phyloP scores from a whole-genome alignment of 2,113 vertebrate species.

The Phasianus colchicus region DNA sequence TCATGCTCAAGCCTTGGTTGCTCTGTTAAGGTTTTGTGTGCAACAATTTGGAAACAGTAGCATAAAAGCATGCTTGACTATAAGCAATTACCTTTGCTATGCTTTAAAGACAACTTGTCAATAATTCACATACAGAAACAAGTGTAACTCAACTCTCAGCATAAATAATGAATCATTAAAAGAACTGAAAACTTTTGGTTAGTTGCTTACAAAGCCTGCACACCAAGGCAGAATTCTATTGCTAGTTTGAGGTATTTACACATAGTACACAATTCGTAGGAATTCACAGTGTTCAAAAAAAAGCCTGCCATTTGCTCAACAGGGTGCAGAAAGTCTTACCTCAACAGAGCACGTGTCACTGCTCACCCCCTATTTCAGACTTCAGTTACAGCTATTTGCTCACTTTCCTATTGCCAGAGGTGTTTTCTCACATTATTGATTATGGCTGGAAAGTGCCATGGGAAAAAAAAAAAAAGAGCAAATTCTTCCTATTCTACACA shows the following conservation, averaged over 20 bases:
- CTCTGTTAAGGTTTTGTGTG: background rate
- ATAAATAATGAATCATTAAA: conserved; percentile 51
- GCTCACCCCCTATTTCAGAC: background rate
- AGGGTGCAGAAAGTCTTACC: background rate
- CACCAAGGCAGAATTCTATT: background rate
- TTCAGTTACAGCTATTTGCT: background rate
- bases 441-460: background rate
- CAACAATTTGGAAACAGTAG: background rate
- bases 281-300: background rate
- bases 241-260: background rate
- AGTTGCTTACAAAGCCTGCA: background rate
- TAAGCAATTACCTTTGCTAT: background rate
- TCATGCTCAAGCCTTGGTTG: background rate
- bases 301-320: background rate
- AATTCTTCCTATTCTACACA: background rate
- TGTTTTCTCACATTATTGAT: background rate
- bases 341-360: background rate
- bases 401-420: background rate
- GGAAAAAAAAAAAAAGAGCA: background rate
- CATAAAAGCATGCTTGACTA: background rate
- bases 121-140: conserved; percentile 46
- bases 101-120: conserved; percentile 8
- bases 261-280: background rate
- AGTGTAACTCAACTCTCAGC: conserved; percentile 4
- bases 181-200: conserved; percentile 8